Conservation (phyloP, 2,113 vertebrate genomes). For the Anguilla japonica region DNA sequence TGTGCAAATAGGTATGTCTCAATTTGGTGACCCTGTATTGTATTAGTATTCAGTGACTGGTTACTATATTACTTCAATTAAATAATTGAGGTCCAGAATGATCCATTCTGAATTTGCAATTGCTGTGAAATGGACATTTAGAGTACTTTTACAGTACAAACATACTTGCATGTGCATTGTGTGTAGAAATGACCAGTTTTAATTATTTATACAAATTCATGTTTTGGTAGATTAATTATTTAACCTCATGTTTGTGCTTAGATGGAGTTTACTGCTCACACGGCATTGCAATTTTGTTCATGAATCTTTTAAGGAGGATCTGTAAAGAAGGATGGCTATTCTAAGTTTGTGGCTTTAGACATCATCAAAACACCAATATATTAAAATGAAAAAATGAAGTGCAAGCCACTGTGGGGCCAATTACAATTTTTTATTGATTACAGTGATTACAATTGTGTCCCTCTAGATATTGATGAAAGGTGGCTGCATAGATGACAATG, state of each 20-base stretch:
- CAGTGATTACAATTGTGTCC: too few species aligned
- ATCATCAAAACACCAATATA: not conserved
- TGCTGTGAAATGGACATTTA: not conserved
- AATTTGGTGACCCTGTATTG: too few species aligned
- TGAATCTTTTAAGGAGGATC: not conserved
- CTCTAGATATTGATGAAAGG: not conserved
- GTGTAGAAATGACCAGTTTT: not conserved
- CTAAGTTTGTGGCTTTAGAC: not conserved
- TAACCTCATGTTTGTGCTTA: not conserved
- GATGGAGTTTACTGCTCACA: not conserved
- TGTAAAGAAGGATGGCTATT: not conserved
- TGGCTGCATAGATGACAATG: not conserved
- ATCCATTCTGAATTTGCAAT: not conserved
- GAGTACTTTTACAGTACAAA: not conserved
- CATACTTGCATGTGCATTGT: not conserved
- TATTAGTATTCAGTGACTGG: too few species aligned
- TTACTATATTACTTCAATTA: not conserved
- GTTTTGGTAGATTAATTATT: not conserved
- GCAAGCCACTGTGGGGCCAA: not conserved
- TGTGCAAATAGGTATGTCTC: too few species aligned
- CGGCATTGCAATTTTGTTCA: not conserved
- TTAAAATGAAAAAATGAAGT: not conserved
- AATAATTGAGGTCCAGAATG: not conserved
- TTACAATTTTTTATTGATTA: not conserved
- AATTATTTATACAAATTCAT: conserved; percentile 9